Evolutionary conservation across 1,140 invertebrate genomes (phyloP).

Genomic region (Aphelinus certus): DNA sequence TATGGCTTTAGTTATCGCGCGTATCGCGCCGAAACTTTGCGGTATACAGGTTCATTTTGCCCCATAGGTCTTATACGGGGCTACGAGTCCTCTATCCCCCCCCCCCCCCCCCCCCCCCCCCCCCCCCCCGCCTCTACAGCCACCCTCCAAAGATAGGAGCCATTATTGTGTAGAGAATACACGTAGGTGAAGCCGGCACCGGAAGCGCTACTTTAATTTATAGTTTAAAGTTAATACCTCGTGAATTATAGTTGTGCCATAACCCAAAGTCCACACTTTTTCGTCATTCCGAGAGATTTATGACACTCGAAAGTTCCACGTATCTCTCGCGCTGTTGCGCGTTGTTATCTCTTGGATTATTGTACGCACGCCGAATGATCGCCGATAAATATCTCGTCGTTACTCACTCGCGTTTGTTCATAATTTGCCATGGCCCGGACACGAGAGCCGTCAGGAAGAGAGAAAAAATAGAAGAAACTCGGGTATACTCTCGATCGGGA

Average conservation of each 20-base stretch:
- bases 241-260: conserved; percentile 28
- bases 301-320: conserved; percentile 8
- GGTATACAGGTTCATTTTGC: conserved; percentile 7
- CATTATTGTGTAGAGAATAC: conserved; percentile 35
- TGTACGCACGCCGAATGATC: too few relatives aligned
- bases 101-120: too few relatives aligned
- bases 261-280: conserved; percentile 32
- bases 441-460: too few relatives aligned
- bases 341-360: too few relatives aligned
- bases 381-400: too few relatives aligned
- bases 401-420: too few relatives aligned
- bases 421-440: too few relatives aligned
- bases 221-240: conserved; percentile 41
- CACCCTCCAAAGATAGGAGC: conserved; percentile 26
- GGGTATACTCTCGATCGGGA: too few relatives aligned
- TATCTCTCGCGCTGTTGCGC: background rate
- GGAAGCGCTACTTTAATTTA: conserved; percentile 37
- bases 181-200: conserved; percentile 8
- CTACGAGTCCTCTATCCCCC: too few relatives aligned
- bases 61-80: conserved; percentile 16
- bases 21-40: conserved; percentile 25
- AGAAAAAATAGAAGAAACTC: too few relatives aligned
- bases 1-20: conserved; percentile 7
- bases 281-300: conserved; percentile 36
- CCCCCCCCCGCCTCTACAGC: too few relatives aligned